A percentile compares a stretch with the other conserved stretches of the same genome.
These are phyloP conservation scores for Pavo muticus DNA, from an alignment of 2,113 vertebrate species.

Conservation along the genomic window DNA sequence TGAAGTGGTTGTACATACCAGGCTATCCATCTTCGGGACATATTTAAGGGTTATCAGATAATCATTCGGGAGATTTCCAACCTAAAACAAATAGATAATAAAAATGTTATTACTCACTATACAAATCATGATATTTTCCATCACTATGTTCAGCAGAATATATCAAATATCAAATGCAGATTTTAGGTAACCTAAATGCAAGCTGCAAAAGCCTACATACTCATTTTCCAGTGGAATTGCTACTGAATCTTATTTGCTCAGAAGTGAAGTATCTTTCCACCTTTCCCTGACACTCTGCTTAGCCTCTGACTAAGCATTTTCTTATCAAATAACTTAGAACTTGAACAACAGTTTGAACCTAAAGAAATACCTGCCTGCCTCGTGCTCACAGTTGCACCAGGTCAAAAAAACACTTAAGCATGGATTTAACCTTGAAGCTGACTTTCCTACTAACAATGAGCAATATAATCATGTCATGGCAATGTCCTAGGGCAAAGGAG, in stretches of 20 bases:
- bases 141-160: neutral
- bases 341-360: neutral
- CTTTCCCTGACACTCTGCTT: neutral
- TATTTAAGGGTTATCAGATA: conserved; percentile 84
- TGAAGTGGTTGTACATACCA: conserved; percentile 78
- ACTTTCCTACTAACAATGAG: neutral
- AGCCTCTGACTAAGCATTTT: neutral
- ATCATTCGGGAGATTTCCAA: conserved; percentile 87
- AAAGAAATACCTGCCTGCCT: neutral
- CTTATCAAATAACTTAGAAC: neutral
- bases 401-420: neutral
- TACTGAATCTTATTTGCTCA: neutral
- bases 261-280: neutral
- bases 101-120: neutral
- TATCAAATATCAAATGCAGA: neutral
- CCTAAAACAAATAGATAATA: conserved; percentile 68
- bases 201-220: neutral
- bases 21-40: conserved; percentile 82
- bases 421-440: neutral
- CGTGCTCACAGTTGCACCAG: neutral
- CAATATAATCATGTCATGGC: neutral
- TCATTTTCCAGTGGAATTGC: neutral
- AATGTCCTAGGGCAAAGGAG: neutral
- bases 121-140: neutral
- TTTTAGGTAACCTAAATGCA: neutral